Evolutionary conservation across 1,140 invertebrate species (phyloP).

Genomic region (Dendrolimus punctatus): DNA sequence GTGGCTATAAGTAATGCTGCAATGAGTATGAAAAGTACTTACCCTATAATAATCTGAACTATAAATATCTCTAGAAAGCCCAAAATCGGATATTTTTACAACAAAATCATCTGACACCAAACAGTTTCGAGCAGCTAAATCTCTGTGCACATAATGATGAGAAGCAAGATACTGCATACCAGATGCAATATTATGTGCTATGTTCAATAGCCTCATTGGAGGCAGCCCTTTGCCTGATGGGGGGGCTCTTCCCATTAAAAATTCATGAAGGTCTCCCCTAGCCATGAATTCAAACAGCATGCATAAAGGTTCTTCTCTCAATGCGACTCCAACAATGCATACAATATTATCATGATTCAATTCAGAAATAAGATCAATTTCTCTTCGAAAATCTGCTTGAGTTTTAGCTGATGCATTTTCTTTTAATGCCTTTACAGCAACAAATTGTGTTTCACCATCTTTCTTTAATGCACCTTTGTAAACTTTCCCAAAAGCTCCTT

Average conservation of each 20-base stretch:
- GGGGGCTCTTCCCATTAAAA: constrained; percentile 91
- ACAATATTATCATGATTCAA: constrained; percentile 96
- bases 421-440: constrained; percentile 95
- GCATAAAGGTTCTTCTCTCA: constrained; percentile 93
- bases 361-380: constrained; percentile 94
- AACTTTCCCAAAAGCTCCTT: constrained; percentile 97
- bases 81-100: constrained; percentile 98
- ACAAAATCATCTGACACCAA: constrained; percentile 93
- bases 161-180: constrained; percentile 97
- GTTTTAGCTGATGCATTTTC: constrained; percentile 94
- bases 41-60: constrained; percentile 87
- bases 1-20: no score
- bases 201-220: constrained; percentile 76
- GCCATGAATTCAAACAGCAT: constrained; percentile 98
- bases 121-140: constrained; percentile 96
- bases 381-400: constrained; percentile 90
- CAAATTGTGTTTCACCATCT: constrained; percentile 80
- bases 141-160: constrained; percentile 97
- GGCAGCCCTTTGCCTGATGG: constrained; percentile 77
- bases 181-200: constrained; percentile 93
- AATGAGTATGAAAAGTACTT: constrained; percentile 20
- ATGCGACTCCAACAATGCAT: constrained; percentile 92
- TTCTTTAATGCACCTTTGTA: constrained; percentile 93
- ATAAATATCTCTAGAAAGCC: constrained; percentile 93
- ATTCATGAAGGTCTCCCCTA: constrained; percentile 95